phyloP scores from a whole-genome alignment of 1,140 invertebrate genomes.

The Monochamus saltuarius region DNA sequence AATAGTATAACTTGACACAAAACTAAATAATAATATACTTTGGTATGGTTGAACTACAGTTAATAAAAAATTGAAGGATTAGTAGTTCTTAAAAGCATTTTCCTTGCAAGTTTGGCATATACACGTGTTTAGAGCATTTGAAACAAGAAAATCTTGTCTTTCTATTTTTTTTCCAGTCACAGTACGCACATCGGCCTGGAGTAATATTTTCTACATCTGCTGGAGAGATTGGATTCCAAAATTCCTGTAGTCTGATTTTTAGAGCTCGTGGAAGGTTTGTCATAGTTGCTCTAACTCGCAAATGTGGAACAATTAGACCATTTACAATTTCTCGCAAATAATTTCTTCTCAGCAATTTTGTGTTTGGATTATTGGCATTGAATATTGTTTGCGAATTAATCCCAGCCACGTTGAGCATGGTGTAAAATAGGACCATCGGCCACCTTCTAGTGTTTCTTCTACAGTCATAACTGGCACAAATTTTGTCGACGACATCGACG shows the following conservation, averaged over 20 bases:
- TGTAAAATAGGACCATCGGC: constrained; percentile 25
- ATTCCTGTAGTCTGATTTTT: not conserved
- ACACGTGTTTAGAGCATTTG: not conserved
- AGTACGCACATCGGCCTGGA: not conserved
- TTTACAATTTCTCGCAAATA: not conserved
- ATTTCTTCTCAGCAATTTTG: constrained; percentile 1
- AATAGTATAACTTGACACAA: no score
- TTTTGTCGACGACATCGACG: constrained; percentile 21
- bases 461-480: constrained; percentile 20
- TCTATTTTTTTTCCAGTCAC: constrained; percentile 13
- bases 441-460: constrained; percentile 19
- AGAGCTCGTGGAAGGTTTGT: constrained; percentile 1
- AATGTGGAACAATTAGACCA: not conserved
- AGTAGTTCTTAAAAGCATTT: no score
- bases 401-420: constrained; percentile 13
- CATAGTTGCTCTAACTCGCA: not conserved
- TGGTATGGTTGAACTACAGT: no score
- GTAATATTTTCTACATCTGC: not conserved
- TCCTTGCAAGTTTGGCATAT: not conserved
- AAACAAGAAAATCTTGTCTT: constrained; percentile 6
- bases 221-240: no score
- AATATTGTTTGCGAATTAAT: constrained; percentile 16
- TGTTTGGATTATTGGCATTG: constrained; percentile 1
- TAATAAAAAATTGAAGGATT: no score
- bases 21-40: no score